These are phyloP conservation scores for Oscheius sp. DNA, from an alignment of 2,888 invertebrate genomes.

Conservation along the genomic window DNA sequence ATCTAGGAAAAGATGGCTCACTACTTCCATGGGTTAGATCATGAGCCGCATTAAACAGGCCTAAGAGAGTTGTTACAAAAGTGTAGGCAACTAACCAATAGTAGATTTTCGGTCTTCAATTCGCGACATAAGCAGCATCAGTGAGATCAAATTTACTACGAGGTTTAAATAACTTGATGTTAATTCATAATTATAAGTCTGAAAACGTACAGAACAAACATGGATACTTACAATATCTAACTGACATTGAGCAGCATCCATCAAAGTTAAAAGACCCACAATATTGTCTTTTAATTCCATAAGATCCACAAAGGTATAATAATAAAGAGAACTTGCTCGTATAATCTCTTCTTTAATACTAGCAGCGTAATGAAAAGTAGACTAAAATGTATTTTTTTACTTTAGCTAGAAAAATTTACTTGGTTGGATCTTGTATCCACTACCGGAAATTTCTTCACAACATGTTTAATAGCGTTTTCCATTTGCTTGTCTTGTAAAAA, in stretches of 20 bases:
- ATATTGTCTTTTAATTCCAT: conserved; percentile 87
- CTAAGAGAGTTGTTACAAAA: conserved; percentile 70
- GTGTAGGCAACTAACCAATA: conserved; percentile 19
- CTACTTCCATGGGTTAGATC: conserved; percentile 89
- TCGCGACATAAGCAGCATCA: conserved; percentile 95
- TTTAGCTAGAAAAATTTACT: conserved; percentile 64
- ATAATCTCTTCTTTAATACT: conserved; percentile 91
- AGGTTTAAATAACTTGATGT: conserved; percentile 94
- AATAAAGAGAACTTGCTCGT: conserved; percentile 93
- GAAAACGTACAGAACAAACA: conserved; percentile 43
- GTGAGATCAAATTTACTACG: conserved; percentile 88
- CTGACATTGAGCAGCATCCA: conserved; percentile 94
- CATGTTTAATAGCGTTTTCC: conserved; percentile 92
- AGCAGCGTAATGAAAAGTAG: conserved; percentile 81
- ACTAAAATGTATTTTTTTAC: conserved; percentile 47
- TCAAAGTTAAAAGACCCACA: conserved; percentile 80
- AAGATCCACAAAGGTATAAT: conserved; percentile 97
- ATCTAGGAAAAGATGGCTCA: conserved; percentile 81
- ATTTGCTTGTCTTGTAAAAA: conserved; percentile 96
- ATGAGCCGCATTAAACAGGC: conserved; percentile 95
- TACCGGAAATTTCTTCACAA: conserved; percentile 92
- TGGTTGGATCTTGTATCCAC: conserved; percentile 86
- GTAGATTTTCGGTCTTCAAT: conserved; percentile 98
- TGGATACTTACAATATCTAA: conserved; percentile 82
- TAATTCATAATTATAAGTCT: conserved; percentile 90